Evolutionary conservation across 53 echinoderm and acorn worm species (phyloP), one percentile per base, ranked within the genome.

Genomic region (Holothuria scabra): DNA sequence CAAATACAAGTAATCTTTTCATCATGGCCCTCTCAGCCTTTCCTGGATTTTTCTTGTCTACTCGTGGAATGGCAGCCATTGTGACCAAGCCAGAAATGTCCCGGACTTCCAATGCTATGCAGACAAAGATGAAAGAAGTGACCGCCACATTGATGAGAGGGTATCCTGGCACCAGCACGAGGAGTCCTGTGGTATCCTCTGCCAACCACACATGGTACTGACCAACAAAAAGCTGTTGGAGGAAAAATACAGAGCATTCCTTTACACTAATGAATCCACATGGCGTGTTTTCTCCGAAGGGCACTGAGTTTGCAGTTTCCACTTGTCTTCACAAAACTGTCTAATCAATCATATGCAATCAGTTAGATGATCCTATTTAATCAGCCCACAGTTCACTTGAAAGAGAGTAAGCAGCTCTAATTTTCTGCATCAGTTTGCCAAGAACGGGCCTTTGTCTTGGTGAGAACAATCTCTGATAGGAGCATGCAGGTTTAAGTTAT

Each of bases 171-270:
- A 99, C 63, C 1, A 99, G 85, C 26, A 91, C 83, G 23, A 99
- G 82, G 66, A 92, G 85, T 48, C 91, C 91, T 14, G 88, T 91
- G 16, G 99, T 99, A 82, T 99, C 99, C 55, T 92, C 87, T 20
- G 94, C 99, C 30, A 99, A 83, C 94, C 94, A 99, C 59, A 99
- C 91, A 84, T 96, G 96, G 66, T 96, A 96, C 80, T 96, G 96
- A 18, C 90, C 88, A 64, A 96, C 93, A 46, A 96, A 96, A 0
- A 93, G 90, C 96, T 96, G 91, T 33, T 30, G 41, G 38, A 66
- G 24, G 48, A 58, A n/a, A 72, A 25, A 64, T 0, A 52, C 14
- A 16, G 18, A 52, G 16, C 1, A 16, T 16, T 52, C 0, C 0
- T 52, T 52, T 16, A 41, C 41, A 41, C 7, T 0, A 10, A 41